These are phyloP conservation scores for Virgularia gustaviana DNA, from an alignment of 92 coral and sea anemone species.

Conservation along the genomic window DNA sequence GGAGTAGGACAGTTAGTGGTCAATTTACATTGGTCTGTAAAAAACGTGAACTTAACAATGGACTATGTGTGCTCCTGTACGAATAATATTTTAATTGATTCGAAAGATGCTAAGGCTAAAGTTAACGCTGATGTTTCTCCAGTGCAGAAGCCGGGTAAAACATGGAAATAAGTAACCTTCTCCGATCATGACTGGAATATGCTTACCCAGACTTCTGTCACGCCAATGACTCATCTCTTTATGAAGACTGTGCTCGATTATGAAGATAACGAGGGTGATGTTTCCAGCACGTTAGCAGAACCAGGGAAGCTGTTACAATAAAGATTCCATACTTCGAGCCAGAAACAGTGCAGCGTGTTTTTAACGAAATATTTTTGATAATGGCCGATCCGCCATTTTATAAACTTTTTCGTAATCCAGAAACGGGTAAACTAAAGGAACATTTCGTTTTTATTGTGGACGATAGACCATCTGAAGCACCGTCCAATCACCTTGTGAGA, in stretches of 20 bases:
- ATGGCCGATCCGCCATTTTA: too few species aligned
- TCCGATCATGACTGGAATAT: neutral
- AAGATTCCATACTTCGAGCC: constrained; percentile 50
- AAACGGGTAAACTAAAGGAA: too few species aligned
- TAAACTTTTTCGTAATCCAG: too few species aligned
- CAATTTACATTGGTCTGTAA: constrained; percentile 58
- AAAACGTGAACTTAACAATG: constrained; percentile 56
- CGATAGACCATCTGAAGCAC: too few species aligned
- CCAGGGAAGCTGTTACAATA: constrained; percentile 50
- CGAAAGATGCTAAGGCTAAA: too few species aligned
- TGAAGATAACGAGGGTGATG: neutral
- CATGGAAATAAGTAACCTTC: neutral
- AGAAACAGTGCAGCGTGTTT: constrained; percentile 43
- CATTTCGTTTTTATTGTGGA: too few species aligned
- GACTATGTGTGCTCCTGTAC: constrained; percentile 11
- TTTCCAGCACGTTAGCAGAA: constrained; percentile 39
- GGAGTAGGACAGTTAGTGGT: constrained; percentile 57
- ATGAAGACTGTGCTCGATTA: neutral
- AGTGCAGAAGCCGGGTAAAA: too few species aligned
- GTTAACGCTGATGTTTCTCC: too few species aligned
- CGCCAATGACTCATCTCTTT: neutral
- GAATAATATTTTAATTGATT: constrained; percentile 38
- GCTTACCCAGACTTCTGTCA: neutral
- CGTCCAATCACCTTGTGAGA: too few species aligned
- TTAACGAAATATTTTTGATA: constrained; percentile 54